These are phyloP conservation scores for Calephelis virginiensis DNA, from an alignment of 1,140 invertebrate genomes.

Conservation along the genomic window DNA sequence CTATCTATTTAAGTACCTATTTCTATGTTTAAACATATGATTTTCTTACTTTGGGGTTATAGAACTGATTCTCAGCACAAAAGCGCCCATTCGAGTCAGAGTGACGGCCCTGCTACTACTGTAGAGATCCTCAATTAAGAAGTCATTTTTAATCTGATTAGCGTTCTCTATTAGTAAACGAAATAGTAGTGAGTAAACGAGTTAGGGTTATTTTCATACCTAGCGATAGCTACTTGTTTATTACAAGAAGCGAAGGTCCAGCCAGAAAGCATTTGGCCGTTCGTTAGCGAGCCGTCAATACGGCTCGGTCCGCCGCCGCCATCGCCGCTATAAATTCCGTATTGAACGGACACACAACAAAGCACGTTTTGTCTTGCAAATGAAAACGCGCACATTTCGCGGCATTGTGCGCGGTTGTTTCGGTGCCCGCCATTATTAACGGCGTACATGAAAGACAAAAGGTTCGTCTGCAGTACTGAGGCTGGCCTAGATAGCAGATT, in stretches of 20 bases:
- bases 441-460: slow-evolving; percentile 79
- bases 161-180: no score
- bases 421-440: slow-evolving; percentile 78
- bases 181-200: no score
- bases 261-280: slow-evolving; percentile 44
- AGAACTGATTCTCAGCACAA: no score
- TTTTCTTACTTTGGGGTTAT: no score
- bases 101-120: no score
- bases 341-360: slow-evolving; percentile 77
- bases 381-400: slow-evolving; percentile 78
- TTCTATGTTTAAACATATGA: no score
- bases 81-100: no score
- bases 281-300: slow-evolving; percentile 73
- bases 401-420: slow-evolving; percentile 77
- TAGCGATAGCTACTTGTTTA: no score
- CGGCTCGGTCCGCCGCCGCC: slow-evolving; percentile 54
- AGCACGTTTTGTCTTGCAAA: slow-evolving; percentile 78
- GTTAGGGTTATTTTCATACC: no score
- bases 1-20: no score
- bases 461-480: slow-evolving; percentile 77
- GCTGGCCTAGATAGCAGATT: slow-evolving; percentile 78
- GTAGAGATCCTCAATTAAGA: no score
- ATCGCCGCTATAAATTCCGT: slow-evolving; percentile 71
- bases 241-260: neutral
- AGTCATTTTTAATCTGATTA: no score